Base-by-base conservation (phyloP, 2,113 vertebrate species). In the Lagopus muta region DNA sequence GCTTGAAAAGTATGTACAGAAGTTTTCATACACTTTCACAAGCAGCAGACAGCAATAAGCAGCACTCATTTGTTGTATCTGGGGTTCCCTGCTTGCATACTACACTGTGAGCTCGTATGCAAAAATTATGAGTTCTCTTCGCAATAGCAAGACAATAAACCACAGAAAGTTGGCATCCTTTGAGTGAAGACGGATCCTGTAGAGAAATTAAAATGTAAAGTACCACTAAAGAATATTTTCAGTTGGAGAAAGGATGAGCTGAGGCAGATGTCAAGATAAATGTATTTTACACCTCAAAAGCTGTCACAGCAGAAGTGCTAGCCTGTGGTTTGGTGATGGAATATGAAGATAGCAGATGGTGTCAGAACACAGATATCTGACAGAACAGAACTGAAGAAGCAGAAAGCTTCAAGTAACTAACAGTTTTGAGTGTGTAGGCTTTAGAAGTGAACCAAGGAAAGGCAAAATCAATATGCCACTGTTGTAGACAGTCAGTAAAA, bases 331-430 rank as follows among this genome's bases (percentile, higher is more conserved):
- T 55, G n/a, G 10, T 73, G 91, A 58, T 87, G 54, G 92, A 91
- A 82, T 84, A 87, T 66, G 91, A 95, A 89, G 92, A 79, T 48
- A 90, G 86, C 95, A 96, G 94, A 94, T 96, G 91, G 95, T 92
- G 67, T 94, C 91, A 73, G 86, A 94, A 90, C 91, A 94, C 58
- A 89, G 91, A 89, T 90, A 96, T 89, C 70, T 96, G 94, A 94
- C 95, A 93, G 90, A 92, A 85, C 27, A 66, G 60, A 77, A 38
- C 67, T 94, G 81, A 88, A 94, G 80, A 90, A 88, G 89, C 55
- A 71, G 77, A 93, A 82, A 82, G 50, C 78, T 89, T 91, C 90
- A 82, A 93, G 67, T 45, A 91, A 92, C 62, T 89, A 93, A 71
- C 91, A 94, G 81, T 90, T 96, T 93, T 94, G 81, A 92, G 78